phyloP scores from a whole-genome alignment of 2,888 invertebrate species.

The Eucriotettix oculatus region DNA sequence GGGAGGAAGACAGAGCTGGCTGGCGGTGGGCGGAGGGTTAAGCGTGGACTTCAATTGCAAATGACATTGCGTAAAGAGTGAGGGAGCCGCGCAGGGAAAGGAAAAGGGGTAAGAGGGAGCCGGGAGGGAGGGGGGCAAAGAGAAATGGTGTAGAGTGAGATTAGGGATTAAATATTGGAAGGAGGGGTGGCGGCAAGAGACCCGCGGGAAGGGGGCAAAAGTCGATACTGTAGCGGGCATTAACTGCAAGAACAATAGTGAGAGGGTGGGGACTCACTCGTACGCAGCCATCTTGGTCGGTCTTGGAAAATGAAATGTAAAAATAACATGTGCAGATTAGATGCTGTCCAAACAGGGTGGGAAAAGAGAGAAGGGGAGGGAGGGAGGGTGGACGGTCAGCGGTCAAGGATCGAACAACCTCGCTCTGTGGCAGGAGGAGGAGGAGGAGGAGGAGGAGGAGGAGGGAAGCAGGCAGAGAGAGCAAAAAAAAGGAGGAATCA shows the following conservation, averaged over 20 bases:
- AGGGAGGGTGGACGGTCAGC: no score
- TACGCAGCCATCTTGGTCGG: background rate
- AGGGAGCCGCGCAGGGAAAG: background rate
- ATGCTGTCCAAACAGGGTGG: background rate
- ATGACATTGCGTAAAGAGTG: constrained; percentile 8
- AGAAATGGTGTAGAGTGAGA: constrained; percentile 7
- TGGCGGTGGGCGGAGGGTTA: constrained; percentile 1
- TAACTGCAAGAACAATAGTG: constrained; percentile 10
- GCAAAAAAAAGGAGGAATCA: no score
- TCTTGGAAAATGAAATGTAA: constrained; percentile 1
- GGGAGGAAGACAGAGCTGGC: background rate
- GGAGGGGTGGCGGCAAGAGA: constrained; percentile 1
- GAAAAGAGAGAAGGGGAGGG: no score
- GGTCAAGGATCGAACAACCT: no score
- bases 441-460: no score
- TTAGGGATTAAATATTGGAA: constrained; percentile 11
- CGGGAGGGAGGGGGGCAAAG: background rate
- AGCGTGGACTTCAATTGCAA: constrained; percentile 10
- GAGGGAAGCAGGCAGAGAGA: no score
- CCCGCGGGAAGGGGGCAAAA: constrained; percentile 2
- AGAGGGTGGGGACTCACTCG: background rate
- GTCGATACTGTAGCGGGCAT: constrained; percentile 10
- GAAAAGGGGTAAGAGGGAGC: constrained; percentile 1
- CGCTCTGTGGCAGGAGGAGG: no score
- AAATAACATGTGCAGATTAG: background rate